phyloP scores from a whole-genome alignment of 2,888 invertebrate species.

The Strigamia transsilvanica region DNA sequence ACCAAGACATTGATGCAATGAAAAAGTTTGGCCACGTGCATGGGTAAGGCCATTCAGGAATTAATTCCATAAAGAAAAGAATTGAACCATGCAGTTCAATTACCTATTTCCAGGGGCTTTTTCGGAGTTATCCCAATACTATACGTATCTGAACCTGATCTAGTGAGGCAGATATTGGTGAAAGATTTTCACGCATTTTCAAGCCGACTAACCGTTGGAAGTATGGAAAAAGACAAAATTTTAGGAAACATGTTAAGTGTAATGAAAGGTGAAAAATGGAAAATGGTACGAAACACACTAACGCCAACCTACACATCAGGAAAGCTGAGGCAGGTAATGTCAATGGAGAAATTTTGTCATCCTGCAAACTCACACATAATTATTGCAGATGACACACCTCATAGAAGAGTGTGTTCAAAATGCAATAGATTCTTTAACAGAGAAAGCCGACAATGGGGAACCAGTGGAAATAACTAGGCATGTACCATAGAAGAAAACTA shows the following conservation, averaged over 20 bases:
- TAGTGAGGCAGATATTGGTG: conserved; percentile 23
- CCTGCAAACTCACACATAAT: conserved; percentile 29
- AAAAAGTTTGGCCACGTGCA: background rate
- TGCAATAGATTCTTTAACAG: conserved; percentile 3
- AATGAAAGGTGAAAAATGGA: conserved; percentile 57
- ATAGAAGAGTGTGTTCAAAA: conserved; percentile 56
- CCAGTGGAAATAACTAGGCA: conserved; percentile 43
- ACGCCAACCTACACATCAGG: conserved; percentile 58
- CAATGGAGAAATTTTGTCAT: background rate
- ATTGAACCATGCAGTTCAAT: too few relatives aligned
- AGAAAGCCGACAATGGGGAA: background rate
- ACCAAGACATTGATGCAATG: background rate
- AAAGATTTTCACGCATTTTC: conserved; percentile 51
- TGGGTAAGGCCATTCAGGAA: background rate
- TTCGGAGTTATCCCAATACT: conserved; percentile 1
- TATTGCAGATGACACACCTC: conserved; percentile 54
- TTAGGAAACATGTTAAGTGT: conserved; percentile 13
- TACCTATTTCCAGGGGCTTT: conserved; percentile 5
- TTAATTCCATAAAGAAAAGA: too few relatives aligned
- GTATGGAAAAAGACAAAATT: conserved; percentile 15
- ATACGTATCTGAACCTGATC: conserved; percentile 48
- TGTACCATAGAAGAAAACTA: background rate
- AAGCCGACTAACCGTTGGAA: background rate
- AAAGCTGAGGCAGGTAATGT: conserved; percentile 58
- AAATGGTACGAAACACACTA: conserved; percentile 57